A percentile compares a stretch with the other conserved stretches of the same genome.
phyloP scores from a whole-genome alignment of 2,113 vertebrate species.

The Anser cygnoides region DNA sequence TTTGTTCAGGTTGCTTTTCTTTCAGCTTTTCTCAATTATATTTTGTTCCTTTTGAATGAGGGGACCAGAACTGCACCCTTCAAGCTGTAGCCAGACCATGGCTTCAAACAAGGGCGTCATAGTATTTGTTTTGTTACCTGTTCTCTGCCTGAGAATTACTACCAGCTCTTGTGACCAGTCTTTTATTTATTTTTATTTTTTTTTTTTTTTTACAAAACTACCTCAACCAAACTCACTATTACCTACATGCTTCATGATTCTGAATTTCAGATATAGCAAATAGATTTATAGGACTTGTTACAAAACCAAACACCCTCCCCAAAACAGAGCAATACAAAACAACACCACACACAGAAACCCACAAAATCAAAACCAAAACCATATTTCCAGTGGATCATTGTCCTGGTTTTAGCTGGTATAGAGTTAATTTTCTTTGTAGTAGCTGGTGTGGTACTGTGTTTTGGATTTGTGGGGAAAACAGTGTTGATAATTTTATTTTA shows the following conservation, averaged over 20 bases:
- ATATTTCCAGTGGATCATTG: not conserved
- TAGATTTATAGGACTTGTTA: not conserved
- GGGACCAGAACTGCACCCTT: not conserved
- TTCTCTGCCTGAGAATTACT: not conserved
- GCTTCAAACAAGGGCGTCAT: not conserved
- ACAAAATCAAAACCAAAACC: fast-evolving
- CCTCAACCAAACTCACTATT: not conserved
- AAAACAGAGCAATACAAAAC: too few species aligned
- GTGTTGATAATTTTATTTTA: too few species aligned
- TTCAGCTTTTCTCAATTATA: not conserved
- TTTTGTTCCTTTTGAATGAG: not conserved
- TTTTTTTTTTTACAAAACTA: not conserved
- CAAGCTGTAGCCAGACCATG: not conserved
- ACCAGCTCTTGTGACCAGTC: too few species aligned
- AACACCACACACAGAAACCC: too few species aligned
- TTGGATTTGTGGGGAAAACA: too few species aligned
- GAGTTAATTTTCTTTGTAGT: too few species aligned
- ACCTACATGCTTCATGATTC: not conserved
- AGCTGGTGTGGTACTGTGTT: too few species aligned
- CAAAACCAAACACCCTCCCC: not conserved
- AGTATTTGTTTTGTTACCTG: not conserved
- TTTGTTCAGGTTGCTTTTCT: not conserved
- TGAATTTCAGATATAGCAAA: not conserved
- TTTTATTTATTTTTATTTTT: too few species aligned
- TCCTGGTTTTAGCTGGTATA: too few species aligned